Evolutionary conservation across 1,140 invertebrate genomes (phyloP), one percentile per base, ranked within the genome.

Genomic region (Babylonia areolata): DNA sequence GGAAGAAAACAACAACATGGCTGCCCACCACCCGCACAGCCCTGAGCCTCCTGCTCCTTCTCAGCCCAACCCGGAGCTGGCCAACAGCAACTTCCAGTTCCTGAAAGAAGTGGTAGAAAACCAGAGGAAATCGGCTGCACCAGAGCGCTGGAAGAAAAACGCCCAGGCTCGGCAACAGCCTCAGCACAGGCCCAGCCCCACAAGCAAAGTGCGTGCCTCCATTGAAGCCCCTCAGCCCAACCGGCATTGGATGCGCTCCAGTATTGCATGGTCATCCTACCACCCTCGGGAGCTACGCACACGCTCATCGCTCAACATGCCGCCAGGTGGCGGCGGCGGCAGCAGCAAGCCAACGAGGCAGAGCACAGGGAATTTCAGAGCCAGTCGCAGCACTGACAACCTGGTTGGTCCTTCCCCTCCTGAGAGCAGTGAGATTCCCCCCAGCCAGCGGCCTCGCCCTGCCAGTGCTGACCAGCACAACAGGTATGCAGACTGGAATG

Each of bases 231-330:
- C 87, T 20, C 54, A 73, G 28, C 88, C 90, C 31, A 86, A 90
- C 54, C 84, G 92, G 75, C 87, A 89, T 39, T 92, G 92, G 92
- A 86, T 89, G 39, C 89, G 85, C 37, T 92, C 92, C 12, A 92
- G 90, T 64, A 89, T 87, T n/a, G 91, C 90, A 12, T 92, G 92
- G 92, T 86, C 86, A 39, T 91, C 91, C 0, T 91, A 88, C 77
- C 84, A 91, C 58, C 87, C 89, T 11, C 75, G 90, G 37, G 91
- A 91, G 40, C 79, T 91, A 2, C 88, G 83, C 51, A 90, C 90
- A 20, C 88, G 89, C 69, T 90, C 87, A 3, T 84, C 82, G 20
- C 3, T 42, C n/a, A 84, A 75, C 15, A 17, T 84, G 5, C 54
- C 42, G 20, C 46, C 42, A 31, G 54, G 42, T 15, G 37, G 11